Base-by-base conservation (phyloP, 2,888 invertebrate genomes). In the Cephus sareptanus region DNA sequence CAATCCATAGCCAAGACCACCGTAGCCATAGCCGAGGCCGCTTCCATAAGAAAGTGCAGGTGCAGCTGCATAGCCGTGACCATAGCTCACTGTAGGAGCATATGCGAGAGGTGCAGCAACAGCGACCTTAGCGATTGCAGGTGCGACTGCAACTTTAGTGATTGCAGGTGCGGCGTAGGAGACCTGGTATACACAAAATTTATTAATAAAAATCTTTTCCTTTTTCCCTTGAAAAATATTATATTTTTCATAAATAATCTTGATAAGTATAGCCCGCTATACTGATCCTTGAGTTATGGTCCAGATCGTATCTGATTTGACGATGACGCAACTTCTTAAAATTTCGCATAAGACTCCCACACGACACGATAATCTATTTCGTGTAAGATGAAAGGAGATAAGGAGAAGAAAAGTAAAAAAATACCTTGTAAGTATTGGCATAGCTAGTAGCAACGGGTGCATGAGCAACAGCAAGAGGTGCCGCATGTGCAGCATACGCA, bases 341-440 rank as follows among this genome's bases (percentile, higher is more conserved):
- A 40, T 15, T 40, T 40, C 4, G 40, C 15, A 40, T 15, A 40
- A 40, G 13, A 40, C 13, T 4, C 40, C 40, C 40, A 40, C 40
- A 15, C 40, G 40, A 15, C 40, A 40, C 15, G 40, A 15, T 40
- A 40, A 13, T 40, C 13, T 15, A 40, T 40, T 40, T 15, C 40
- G 40, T 40, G 15, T 40, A 15, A 40, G 40, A 40, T 15, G 40
- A 40, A 40, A 40, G 40, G 15, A 40, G 40, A 15, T 40, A 40
- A 15, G 0, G 13, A 15, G 4, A 6, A 40, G 15, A 13, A 40
- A 40, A 40, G 30, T 1, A 23, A 33, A 33, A 40, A 13, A 79
- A 70, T 40, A 90, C 89, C 89, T 90, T 90, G 85, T 89, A 89
- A 80, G 89, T 86, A 79, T 88, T 89, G 74, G 89, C 85, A 75